Percentiles rank a stretch among this genome's conserved stretches.
phyloP scores from a whole-genome alignment of 2,797 vertebrate species.

The Eurystomus glaucurus region DNA sequence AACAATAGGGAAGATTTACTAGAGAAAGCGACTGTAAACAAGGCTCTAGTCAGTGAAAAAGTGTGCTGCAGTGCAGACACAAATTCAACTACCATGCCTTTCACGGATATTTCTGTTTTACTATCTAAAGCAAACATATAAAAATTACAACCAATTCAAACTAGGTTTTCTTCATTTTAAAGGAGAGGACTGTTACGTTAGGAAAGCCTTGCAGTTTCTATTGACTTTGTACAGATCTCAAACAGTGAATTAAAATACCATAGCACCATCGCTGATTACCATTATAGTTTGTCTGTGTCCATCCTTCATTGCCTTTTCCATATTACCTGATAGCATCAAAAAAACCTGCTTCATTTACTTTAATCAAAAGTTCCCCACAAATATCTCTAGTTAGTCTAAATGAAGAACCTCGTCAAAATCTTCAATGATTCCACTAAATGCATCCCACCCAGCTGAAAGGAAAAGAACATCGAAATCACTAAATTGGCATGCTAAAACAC shows the following conservation, averaged over 20 bases:
- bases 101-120: neutral
- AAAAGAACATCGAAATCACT: slow-evolving; percentile 6
- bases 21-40: neutral
- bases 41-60: neutral
- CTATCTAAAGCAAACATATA: neutral
- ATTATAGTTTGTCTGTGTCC: neutral
- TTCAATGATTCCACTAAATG: slow-evolving; percentile 12
- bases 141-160: neutral
- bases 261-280: neutral
- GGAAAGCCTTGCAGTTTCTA: neutral
- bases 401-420: slow-evolving; percentile 54
- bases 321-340: slow-evolving; percentile 25
- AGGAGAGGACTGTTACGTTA: neutral
- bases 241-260: neutral
- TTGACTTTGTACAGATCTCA: neutral
- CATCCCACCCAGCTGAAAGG: slow-evolving; percentile 38
- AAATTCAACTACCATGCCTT: neutral
- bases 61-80: neutral
- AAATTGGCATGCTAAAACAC: slow-evolving; percentile 63
- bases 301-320: slow-evolving; percentile 21
- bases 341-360: slow-evolving; percentile 65
- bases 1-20: slow-evolving; percentile 56
- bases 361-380: slow-evolving; percentile 44
- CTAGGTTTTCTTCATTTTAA: neutral
- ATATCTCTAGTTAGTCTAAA: slow-evolving; percentile 41